Evolutionary conservation across 2,113 vertebrate species (phyloP), one percentile per base, ranked within the genome.

Genomic region (Ellobius talpinus): DNA sequence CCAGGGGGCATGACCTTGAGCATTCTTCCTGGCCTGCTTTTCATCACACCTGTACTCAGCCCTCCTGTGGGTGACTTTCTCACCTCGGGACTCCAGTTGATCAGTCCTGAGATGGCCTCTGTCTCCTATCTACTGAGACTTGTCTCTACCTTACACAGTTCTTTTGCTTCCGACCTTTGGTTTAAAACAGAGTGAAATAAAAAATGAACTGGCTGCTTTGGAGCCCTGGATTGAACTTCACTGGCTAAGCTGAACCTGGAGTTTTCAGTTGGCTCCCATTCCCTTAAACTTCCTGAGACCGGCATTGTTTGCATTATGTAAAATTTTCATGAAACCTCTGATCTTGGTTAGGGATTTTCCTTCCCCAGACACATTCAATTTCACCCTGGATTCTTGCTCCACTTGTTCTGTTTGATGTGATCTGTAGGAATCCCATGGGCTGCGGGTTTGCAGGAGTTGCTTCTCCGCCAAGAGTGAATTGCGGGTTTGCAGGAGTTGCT

Each of bases 381-480:
- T 86, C 78, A 91, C 87, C 65, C 87, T 47, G 47, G 89, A 36
- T 76, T 94, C 78, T 92, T 91, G 73, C 93, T 85, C 68, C 87
- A 1, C 36, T 94, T 97, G 91, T 70, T 55, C 76, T 12, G 65
- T 95, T 96, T 96, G 97, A 97, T 96, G 94, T 94, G 92, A 88
- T 93, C 90, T 88, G 77, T 39, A 61, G 85, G 91, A 86, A 95
- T 93, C 94, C 73, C 66, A 0, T 4, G n/a, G 87, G 31, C 78
- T 72, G 23, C 0, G 29, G 68, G 89, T 58, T 72, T 47, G n/a
- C 74, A 36, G 10, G 79, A 90, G 65, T 47, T 94, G 74, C 70
- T 42, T 89, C n/a, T 13, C 42, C 68, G 93, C 89, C 94, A 93
- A 63, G 33, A 33, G 61, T 76, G 72, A 93, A 88, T 87, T 78